Conservation (phyloP, 2,797 vertebrate species). For the Propithecus perrieri region DNA sequence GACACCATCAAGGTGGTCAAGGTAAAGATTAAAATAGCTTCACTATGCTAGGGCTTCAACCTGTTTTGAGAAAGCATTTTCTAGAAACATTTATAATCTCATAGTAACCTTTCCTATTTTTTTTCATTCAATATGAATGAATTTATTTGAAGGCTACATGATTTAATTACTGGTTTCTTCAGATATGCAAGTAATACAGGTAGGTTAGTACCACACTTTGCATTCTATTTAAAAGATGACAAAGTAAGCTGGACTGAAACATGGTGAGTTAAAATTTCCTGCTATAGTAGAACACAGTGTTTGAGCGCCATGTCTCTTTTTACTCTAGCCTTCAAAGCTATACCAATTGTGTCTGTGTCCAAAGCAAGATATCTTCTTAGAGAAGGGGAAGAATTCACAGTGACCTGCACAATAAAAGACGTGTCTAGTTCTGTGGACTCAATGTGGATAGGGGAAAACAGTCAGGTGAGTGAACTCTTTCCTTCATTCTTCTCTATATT, state of each 20-base stretch:
- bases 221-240: background rate
- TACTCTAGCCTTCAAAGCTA: conserved; percentile 89
- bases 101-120: background rate
- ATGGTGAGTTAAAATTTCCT: background rate
- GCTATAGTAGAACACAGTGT: background rate
- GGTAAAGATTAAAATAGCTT: background rate
- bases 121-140: background rate
- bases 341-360: conserved; percentile 89
- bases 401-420: conserved; percentile 92
- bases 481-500: background rate
- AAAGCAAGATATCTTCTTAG: conserved; percentile 89
- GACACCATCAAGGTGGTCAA: background rate
- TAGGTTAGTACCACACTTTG: background rate
- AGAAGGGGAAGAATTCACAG: conserved; percentile 89
- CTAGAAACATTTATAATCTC: background rate
- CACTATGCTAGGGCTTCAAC: background rate
- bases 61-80: background rate
- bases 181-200: conserved; percentile 32
- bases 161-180: conserved; percentile 12
- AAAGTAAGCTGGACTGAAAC: background rate
- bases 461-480: conserved; percentile 87
- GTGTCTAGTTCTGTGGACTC: conserved; percentile 91
- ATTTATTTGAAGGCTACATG: background rate
- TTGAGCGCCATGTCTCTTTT: conserved; percentile 44
- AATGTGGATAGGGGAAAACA: conserved; percentile 87